Percentiles rank a stretch among this genome's conserved stretches.
Conservation (phyloP, 2,888 invertebrate genomes). For the Lumbricus terrestris region DNA sequence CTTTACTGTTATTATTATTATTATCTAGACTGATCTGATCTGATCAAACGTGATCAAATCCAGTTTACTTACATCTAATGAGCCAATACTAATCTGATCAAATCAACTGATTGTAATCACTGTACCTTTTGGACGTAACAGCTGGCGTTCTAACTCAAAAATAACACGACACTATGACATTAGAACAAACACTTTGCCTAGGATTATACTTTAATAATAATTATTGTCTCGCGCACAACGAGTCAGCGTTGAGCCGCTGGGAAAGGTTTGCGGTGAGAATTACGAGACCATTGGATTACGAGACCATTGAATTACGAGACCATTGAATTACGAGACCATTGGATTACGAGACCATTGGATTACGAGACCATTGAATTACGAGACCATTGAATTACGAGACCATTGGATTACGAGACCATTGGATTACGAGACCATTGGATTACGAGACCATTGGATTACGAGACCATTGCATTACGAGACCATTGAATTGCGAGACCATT, state of each 20-base stretch:
- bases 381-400: neutral
- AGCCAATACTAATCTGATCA: too few species aligned
- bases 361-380: neutral
- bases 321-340: neutral
- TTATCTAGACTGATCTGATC: too few species aligned
- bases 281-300: neutral
- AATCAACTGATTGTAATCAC: neutral
- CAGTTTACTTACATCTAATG: too few species aligned
- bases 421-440: neutral
- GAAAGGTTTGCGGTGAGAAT: neutral
- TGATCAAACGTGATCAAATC: too few species aligned
- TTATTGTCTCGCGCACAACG: neutral
- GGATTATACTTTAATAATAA: too few species aligned
- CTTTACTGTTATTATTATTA: too few species aligned
- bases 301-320: neutral
- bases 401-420: too few species aligned
- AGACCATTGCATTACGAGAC: neutral
- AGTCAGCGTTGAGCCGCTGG: neutral
- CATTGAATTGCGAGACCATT: neutral
- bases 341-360: too few species aligned
- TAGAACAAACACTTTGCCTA: neutral
- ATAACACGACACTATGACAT: neutral
- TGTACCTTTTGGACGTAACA: neutral
- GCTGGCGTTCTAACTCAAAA: neutral
- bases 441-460: neutral